These are phyloP conservation scores for Melanotaenia boesemani DNA, from an alignment of 2,797 vertebrate species.

Conservation along the genomic window DNA sequence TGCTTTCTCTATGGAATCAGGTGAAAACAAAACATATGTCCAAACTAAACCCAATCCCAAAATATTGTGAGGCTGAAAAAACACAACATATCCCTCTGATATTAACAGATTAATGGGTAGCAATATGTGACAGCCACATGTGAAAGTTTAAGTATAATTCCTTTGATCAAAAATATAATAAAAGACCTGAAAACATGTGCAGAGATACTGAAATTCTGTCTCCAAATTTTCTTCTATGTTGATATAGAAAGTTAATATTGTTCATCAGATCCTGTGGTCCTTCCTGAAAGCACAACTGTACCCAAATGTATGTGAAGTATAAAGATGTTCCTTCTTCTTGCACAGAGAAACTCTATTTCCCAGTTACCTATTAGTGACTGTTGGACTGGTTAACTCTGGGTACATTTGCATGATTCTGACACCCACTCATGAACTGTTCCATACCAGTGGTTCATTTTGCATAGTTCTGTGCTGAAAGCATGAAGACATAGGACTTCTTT, in stretches of 20 bases:
- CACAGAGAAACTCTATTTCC: constrained; percentile 33
- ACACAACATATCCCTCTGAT: neutral
- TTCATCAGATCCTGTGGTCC: neutral
- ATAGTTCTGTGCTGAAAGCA: constrained; percentile 41
- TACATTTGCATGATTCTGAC: constrained; percentile 74
- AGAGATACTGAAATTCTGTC: neutral
- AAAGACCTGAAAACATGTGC: constrained; percentile 5
- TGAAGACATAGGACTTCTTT: constrained; percentile 41
- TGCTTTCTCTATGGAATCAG: constrained; percentile 69
- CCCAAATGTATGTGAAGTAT: constrained; percentile 44
- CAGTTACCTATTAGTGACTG: constrained; percentile 71
- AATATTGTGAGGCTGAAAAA: neutral
- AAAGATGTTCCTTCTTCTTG: constrained; percentile 32
- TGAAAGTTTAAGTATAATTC: neutral
- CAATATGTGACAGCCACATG: neutral
- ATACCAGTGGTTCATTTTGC: constrained; percentile 52
- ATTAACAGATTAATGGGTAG: neutral
- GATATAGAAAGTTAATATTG: neutral
- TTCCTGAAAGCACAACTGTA: constrained; percentile 30
- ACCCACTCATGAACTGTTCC: constrained; percentile 31
- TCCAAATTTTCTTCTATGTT: neutral
- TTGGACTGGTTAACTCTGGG: constrained; percentile 37
- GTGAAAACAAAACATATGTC: constrained; percentile 58
- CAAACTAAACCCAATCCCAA: too few relatives aligned
- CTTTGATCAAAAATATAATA: too few relatives aligned